These are phyloP conservation scores for Callimorpha dominula DNA, from an alignment of 2,888 invertebrate genomes.

Conservation along the genomic window DNA sequence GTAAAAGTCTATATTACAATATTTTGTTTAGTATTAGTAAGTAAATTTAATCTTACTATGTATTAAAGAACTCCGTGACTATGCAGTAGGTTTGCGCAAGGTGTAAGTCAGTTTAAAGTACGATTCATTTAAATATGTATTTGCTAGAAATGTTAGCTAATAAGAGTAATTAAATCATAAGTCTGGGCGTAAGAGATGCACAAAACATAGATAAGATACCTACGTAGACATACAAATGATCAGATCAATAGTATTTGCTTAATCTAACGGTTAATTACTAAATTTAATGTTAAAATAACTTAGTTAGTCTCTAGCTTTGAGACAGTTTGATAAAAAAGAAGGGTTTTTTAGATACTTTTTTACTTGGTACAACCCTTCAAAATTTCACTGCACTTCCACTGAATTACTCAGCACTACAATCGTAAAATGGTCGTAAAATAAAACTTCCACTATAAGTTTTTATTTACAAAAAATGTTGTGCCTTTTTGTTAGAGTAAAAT, in stretches of 20 bases:
- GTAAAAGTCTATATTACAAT: background rate
- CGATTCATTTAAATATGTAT: too few relatives aligned
- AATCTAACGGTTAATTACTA: background rate
- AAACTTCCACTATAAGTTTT: constrained; percentile 37
- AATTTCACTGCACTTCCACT: constrained; percentile 3
- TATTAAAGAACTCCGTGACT: too few relatives aligned
- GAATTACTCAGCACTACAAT: constrained; percentile 8
- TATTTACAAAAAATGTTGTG: constrained; percentile 35
- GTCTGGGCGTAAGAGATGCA: too few relatives aligned
- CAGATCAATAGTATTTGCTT: background rate
- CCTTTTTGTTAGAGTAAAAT: constrained; percentile 28
- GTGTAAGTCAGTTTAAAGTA: too few relatives aligned
- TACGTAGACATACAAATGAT: background rate
- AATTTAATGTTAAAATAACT: background rate
- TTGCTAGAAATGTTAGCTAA: too few relatives aligned
- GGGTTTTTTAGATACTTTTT: background rate
- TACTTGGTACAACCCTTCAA: background rate
- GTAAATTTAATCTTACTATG: too few relatives aligned
- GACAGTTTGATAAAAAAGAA: background rate
- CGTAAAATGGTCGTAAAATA: constrained; percentile 24
- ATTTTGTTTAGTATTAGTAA: background rate
- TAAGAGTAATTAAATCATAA: too few relatives aligned
- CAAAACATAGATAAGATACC: background rate
- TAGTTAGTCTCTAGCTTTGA: background rate
- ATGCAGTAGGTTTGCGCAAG: too few relatives aligned